Conservation (phyloP, 2,888 invertebrate genomes). For the Biston betularia region DNA sequence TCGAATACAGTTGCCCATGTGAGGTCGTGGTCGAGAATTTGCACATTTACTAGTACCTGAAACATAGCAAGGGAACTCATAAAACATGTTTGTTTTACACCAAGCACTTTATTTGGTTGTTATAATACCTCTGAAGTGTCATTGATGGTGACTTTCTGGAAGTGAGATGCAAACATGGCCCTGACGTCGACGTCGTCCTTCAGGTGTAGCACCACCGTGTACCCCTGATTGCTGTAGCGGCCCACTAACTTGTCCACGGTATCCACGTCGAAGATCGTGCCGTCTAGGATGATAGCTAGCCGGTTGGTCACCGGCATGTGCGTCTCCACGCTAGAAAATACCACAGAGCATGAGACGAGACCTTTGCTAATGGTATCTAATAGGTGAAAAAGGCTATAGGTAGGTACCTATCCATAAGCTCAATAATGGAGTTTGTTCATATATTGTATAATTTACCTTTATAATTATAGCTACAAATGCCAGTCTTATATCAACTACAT, state of each 20-base stretch:
- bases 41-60: slow-evolving; percentile 75
- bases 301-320: slow-evolving; percentile 71
- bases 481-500: too few species aligned
- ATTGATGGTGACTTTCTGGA: slow-evolving; percentile 63
- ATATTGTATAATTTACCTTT: too few species aligned
- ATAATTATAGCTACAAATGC: too few species aligned
- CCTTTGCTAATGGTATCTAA: too few species aligned
- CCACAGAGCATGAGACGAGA: too few species aligned
- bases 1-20: slow-evolving; percentile 63
- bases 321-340: slow-evolving; percentile 64
- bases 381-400: too few species aligned
- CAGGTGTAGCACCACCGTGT: slow-evolving; percentile 73
- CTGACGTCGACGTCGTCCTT: slow-evolving; percentile 66
- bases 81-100: neutral
- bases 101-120: too few species aligned
- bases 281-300: slow-evolving; percentile 68
- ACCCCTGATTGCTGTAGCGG: slow-evolving; percentile 67
- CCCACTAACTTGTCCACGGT: slow-evolving; percentile 63
- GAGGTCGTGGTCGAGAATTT: slow-evolving; percentile 64
- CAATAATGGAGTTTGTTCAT: too few species aligned
- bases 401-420: too few species aligned
- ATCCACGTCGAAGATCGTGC: slow-evolving; percentile 69
- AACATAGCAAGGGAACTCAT: neutral
- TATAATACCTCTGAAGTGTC: slow-evolving; percentile 65
- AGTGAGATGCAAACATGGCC: slow-evolving; percentile 61